These are phyloP conservation scores for Apodemus speciosus DNA, from an alignment of 2,113 vertebrate species.

Conservation along the genomic window DNA sequence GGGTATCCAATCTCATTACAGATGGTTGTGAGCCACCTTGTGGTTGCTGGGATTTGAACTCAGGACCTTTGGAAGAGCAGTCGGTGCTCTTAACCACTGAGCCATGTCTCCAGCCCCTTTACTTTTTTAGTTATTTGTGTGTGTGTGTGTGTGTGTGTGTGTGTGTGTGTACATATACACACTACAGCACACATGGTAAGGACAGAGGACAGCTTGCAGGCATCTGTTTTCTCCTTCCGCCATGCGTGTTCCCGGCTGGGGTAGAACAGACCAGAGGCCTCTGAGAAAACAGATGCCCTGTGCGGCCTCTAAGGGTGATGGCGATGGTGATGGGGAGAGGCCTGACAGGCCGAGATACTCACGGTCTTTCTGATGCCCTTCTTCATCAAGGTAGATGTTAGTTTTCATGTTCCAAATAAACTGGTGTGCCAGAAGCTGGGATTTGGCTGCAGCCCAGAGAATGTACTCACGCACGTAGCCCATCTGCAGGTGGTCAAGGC, in stretches of 20 bases:
- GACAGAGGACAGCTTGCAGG: not conserved
- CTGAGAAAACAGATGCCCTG: not conserved
- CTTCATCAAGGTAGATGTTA: conserved; percentile 95
- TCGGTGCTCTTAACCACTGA: too few species aligned
- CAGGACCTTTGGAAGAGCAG: too few species aligned
- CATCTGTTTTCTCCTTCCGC: not conserved
- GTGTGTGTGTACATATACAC: not conserved
- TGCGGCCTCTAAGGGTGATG: not conserved
- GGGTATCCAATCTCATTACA: too few species aligned
- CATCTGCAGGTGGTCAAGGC: conserved; percentile 88
- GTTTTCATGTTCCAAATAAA: conserved; percentile 99
- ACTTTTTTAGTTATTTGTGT: not conserved
- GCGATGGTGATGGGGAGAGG: not conserved
- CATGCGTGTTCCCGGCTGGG: not conserved
- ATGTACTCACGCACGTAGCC: conserved; percentile 98
- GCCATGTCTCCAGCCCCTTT: too few species aligned
- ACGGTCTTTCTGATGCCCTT: conserved; percentile 96
- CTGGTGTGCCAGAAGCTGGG: conserved; percentile 96
- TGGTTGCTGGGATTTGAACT: too few species aligned
- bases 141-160: not conserved
- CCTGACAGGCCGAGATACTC: conserved; percentile 77
- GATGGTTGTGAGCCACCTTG: too few species aligned
- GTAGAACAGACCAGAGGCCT: not conserved
- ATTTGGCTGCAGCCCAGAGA: conserved; percentile 95
- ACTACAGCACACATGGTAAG: not conserved